Conservation (phyloP, 2,113 vertebrate species). For the Poecile atricapillus region DNA sequence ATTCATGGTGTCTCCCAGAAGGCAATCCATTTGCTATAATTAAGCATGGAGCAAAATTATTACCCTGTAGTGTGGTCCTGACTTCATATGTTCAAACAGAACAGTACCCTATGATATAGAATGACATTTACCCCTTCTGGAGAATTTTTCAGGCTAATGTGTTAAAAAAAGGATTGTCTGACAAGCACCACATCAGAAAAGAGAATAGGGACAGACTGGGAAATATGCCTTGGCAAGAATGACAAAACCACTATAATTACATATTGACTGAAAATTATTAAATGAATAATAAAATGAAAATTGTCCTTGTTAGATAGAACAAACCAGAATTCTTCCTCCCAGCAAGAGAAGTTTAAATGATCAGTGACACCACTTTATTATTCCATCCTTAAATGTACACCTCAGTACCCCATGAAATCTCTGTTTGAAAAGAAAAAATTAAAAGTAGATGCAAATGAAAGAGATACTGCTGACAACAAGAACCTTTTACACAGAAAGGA, state of each 20-base stretch:
- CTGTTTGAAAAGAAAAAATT: not conserved
- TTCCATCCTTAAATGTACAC: not conserved
- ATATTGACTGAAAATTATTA: not conserved
- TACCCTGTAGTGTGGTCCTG: not conserved
- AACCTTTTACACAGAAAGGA: not conserved
- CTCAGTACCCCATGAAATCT: rapidly evolving
- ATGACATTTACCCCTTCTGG: not conserved
- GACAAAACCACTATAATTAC: not conserved
- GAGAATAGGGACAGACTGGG: not conserved
- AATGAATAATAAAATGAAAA: not conserved
- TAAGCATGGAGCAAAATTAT: not conserved
- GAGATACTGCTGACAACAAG: not conserved
- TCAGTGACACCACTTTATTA: not conserved
- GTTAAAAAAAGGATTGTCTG: not conserved
- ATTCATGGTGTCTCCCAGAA: not conserved
- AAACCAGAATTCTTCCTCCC: not conserved
- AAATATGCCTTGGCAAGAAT: not conserved
- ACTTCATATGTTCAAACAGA: not conserved
- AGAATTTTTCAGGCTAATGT: not conserved
- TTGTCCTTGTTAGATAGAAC: not conserved
- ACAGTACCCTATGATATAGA: not conserved
- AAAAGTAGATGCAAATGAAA: not conserved
- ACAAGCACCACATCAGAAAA: not conserved
- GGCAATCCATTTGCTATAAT: not conserved
- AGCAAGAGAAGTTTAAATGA: rapidly evolving